These are phyloP conservation scores for Heliornis fulica DNA, from an alignment of 2,113 vertebrate species.

Conservation along the genomic window DNA sequence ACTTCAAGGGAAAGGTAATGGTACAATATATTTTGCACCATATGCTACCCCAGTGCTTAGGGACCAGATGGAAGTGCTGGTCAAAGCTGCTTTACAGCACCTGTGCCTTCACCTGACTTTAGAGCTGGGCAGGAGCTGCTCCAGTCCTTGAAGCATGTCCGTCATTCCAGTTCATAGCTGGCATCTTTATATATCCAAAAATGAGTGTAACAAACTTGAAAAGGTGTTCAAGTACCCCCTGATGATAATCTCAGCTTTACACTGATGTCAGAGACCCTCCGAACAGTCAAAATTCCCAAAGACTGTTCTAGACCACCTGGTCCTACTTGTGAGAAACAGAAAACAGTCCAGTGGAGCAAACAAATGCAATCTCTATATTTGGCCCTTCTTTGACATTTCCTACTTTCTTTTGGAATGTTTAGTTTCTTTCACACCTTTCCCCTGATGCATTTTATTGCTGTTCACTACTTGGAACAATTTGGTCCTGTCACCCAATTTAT, in stretches of 20 bases:
- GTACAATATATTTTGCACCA: neutral
- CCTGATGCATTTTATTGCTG: neutral
- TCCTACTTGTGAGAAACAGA: neutral
- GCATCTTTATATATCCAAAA: neutral
- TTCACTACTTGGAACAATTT: neutral
- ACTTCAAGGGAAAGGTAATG: neutral
- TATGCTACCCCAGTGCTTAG: accelerated
- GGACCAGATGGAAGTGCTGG: neutral
- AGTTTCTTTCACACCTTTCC: neutral
- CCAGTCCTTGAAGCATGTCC: neutral
- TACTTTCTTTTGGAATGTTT: neutral
- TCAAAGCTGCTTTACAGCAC: neutral
- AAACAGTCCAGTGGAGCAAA: neutral
- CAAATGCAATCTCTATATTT: neutral
- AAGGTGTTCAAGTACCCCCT: neutral
- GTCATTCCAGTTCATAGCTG: neutral
- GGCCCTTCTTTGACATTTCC: neutral
- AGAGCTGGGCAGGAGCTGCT: neutral
- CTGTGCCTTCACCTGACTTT: neutral
- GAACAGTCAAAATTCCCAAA: neutral
- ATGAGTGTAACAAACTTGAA: neutral
- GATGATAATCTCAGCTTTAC: neutral
- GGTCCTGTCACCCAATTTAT: neutral
- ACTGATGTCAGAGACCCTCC: neutral
- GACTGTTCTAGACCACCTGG: neutral